A percentile compares a stretch with the other conserved stretches of the same genome.
These are phyloP conservation scores for Sebastolobus altivelis DNA, from an alignment of 2,797 vertebrate genomes.

Conservation along the genomic window DNA sequence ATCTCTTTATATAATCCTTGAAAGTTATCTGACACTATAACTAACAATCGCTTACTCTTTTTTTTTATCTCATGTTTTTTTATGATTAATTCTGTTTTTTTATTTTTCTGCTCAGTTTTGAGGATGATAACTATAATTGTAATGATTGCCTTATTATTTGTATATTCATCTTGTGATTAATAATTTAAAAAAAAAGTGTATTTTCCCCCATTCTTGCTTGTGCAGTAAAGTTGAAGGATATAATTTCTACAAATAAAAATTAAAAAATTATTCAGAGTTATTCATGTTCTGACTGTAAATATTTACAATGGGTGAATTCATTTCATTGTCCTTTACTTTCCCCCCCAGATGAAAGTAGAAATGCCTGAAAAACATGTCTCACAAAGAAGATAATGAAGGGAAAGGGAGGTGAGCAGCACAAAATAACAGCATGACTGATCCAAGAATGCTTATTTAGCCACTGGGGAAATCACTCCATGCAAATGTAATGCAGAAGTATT, in stretches of 20 bases:
- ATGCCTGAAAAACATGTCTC: slow-evolving; percentile 81
- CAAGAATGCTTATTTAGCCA: slow-evolving; percentile 6
- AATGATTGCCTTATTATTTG: too few relatives aligned
- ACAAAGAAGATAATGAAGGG: slow-evolving; percentile 73
- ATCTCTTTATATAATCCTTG: too few relatives aligned
- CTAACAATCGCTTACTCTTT: too few relatives aligned
- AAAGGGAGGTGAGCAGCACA: slow-evolving; percentile 69
- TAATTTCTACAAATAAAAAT: fast-evolving
- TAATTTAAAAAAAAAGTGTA: too few relatives aligned
- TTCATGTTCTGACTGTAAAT: neutral
- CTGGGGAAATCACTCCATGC: slow-evolving; percentile 26
- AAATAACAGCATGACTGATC: neutral
- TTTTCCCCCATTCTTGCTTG: neutral
- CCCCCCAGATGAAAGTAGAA: slow-evolving; percentile 67
- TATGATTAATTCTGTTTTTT: too few relatives aligned
- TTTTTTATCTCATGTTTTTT: too few relatives aligned
- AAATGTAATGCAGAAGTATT: neutral
- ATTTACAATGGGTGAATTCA: neutral
- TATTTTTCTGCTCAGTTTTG: too few relatives aligned
- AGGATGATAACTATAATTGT: too few relatives aligned
- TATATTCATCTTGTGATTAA: too few relatives aligned
- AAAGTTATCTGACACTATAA: too few relatives aligned
- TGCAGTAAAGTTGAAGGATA: neutral
- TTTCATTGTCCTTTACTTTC: neutral
- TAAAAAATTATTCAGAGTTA: neutral